Base-by-base conservation (phyloP, 2,888 invertebrate species). In the Chloroclystis v-ata region DNA sequence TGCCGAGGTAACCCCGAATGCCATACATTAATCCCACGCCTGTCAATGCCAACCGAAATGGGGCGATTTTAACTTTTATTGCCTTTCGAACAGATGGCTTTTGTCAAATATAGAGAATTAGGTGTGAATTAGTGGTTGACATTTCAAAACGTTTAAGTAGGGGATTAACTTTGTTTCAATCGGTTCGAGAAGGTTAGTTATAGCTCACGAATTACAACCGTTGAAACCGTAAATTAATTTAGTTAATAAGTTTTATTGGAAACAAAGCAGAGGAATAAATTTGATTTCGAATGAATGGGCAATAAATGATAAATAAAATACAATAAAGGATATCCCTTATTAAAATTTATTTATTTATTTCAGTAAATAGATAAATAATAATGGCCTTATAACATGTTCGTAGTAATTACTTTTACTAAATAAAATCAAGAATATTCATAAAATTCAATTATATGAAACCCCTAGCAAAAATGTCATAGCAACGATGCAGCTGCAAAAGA, bases 401-500 rank as follows among this genome's bases (percentile, higher is more conserved):
- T n/a, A n/a, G n/a, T n/a, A n/a, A n/a, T n/a, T n/a, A n/a, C n/a
- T n/a, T n/a, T n/a, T n/a, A n/a, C n/a, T n/a, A n/a, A n/a, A n/a
- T n/a, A n/a, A n/a, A n/a, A n/a, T n/a, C n/a, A n/a, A n/a, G 24
- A 6, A 5, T 4, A 24, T 24, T 24, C 24, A 24, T 24, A 24
- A 24, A 24, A 24, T 24, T 24, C 6, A 5, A 24, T 24, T 24
- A 24, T 24, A 5, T 24, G 24, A 57, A 49, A 60, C 68, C 77
- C 81, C 81, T 80, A 71, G 67, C 69, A 75, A 76, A 81, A 78
- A 78, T 79, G 75, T 79, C 72, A 77, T 75, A 80, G 81, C 79
- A 82, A 78, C 75, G 62, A 67, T 73, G 67, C 66, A 66, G 65
- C 52, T 57, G 63, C 61, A 69, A 65, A 65, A 59, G 60, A 53